Base-by-base conservation (phyloP, 2,888 invertebrate genomes). In the Deilephila elpenor region DNA sequence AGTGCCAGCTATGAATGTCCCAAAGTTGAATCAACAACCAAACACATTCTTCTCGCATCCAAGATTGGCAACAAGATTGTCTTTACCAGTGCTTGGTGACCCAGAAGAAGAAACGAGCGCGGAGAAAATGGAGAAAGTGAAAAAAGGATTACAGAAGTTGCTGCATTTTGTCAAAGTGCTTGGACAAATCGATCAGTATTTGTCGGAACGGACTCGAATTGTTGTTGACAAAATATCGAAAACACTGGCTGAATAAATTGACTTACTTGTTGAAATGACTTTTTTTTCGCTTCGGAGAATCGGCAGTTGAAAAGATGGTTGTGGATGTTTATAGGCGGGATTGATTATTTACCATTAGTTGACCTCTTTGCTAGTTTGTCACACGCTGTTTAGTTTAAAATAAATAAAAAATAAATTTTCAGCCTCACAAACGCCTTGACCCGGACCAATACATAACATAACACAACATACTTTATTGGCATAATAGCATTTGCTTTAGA, bases 91-190 rank as follows among this genome's bases (percentile, higher is more conserved):
- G 0, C 79, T 87, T 14, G 88, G 86, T 75, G 84, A 83, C 73
- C 76, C 78, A 8, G 86, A 88, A 74, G 90, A 91, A 73, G 90
- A 90, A 71, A 86, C 91, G 4, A 93, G 93, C 75, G 92, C 89
- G 1, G 94, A 94, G 75, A 84, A 83, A 74, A 89, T 94, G 90
- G 93, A 92, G 74, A 89, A 84, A 70, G 91, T 94, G 74, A 93
- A 93, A 79, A 94, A 92, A 77, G 93, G 91, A 0, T 87, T 94
- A 0, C 91, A 93, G 78, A 93, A 93, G 79, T 88, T 94, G 91
- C 77, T 94, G 5, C 90, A 92, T 59, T 86, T 93, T 1, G 93
- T 94, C 1, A 94, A 92, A 81, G 91, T 94, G 20, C 78, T 94
- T 34, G 91, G 93, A 0, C 89, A 92, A 79, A 88, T 94, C 37